Conservation (phyloP, 2,888 invertebrate genomes). For the Gisinianus flammeolus region DNA sequence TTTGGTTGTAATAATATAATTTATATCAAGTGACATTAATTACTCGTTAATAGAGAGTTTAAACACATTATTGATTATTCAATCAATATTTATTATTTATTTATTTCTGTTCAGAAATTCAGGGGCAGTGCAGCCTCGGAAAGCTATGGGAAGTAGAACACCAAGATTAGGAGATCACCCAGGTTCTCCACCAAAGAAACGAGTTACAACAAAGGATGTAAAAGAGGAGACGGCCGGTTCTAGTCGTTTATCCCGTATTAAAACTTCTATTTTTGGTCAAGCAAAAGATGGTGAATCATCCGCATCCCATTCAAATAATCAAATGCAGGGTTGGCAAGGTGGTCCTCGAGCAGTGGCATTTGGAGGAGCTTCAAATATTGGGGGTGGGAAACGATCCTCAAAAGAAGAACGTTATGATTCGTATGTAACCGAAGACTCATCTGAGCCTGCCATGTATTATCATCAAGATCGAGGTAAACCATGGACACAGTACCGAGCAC, state of each 20-base stretch:
- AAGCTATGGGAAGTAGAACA: neutral
- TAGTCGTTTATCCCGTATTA: constrained; percentile 32
- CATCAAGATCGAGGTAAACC: constrained; percentile 47
- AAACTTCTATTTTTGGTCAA: constrained; percentile 26
- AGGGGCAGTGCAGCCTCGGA: neutral
- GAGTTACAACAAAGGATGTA: constrained; percentile 1
- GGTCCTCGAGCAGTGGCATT: neutral
- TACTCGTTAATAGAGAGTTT: too few species aligned
- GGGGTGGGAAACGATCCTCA: neutral
- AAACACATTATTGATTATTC: too few species aligned
- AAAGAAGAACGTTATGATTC: constrained; percentile 14
- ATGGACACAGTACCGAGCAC: constrained; percentile 55
- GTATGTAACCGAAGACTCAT: constrained; percentile 50
- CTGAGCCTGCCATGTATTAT: constrained; percentile 56
- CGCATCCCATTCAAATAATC: neutral
- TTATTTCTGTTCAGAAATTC: too few species aligned
- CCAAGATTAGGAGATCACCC: constrained; percentile 15
- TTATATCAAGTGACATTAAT: too few species aligned
- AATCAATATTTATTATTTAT: too few species aligned
- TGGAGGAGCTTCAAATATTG: neutral
- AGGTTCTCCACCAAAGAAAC: constrained; percentile 32
- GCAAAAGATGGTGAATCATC: constrained; percentile 2
- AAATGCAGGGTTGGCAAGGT: neutral
- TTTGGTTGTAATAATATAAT: too few species aligned
- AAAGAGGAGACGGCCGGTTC: constrained; percentile 19